These are phyloP conservation scores for Circaetus cinerascens DNA, from an alignment of 2,113 vertebrate genomes.

Conservation along the genomic window DNA sequence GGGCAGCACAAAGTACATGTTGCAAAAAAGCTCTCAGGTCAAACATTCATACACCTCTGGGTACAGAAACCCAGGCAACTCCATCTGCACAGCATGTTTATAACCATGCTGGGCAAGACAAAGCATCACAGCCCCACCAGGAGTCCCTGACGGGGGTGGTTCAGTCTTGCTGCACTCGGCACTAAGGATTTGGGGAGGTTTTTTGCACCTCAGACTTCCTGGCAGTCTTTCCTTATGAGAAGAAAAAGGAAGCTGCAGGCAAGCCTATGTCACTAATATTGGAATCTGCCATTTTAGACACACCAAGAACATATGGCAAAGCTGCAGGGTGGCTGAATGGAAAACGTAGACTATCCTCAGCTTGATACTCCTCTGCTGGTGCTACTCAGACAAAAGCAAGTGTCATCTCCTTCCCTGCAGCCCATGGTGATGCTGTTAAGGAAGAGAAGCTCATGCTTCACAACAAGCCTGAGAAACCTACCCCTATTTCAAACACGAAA, in stretches of 20 bases:
- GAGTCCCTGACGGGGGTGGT: accelerated
- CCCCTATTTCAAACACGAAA: neutral
- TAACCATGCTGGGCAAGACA: neutral
- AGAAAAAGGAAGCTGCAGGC: neutral
- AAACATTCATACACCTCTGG: neutral
- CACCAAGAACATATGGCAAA: neutral
- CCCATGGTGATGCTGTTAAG: neutral
- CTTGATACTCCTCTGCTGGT: neutral
- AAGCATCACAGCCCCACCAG: neutral
- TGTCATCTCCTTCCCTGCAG: neutral
- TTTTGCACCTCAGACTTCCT: neutral
- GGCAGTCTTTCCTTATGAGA: neutral
- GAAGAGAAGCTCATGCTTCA: neutral
- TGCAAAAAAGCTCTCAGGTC: neutral
- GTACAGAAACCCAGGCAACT: neutral
- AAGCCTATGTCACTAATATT: neutral
- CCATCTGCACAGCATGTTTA: neutral
- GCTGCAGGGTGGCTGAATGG: neutral
- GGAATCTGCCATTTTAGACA: neutral
- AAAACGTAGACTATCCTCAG: neutral
- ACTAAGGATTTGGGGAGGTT: neutral
- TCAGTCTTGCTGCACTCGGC: neutral
- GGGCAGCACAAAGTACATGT: neutral
- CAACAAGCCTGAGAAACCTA: neutral
- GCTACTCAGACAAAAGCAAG: neutral